A percentile compares a stretch with the other conserved stretches of the same genome.
Conservation (phyloP, 2,113 vertebrate genomes). For the Oryzias celebensis region DNA sequence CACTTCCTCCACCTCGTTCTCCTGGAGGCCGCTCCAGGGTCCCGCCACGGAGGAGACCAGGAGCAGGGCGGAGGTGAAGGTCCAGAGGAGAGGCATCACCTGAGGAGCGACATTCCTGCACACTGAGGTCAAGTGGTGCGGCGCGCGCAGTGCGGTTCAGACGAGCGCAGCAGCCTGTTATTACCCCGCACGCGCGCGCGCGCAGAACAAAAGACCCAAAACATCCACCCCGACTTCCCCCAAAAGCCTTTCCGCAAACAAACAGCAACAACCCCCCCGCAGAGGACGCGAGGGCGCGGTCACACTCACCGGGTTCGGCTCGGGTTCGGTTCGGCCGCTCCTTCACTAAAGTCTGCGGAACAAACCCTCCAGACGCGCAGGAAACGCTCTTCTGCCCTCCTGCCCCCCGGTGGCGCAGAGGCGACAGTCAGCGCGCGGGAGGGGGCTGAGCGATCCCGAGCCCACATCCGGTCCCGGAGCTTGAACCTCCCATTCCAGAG, state of each 20-base stretch:
- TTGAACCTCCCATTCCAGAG: slow-evolving; percentile 68
- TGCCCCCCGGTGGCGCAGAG: slow-evolving; percentile 18
- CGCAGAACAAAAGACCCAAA: slow-evolving; percentile 44
- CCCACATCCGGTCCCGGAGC: slow-evolving; percentile 72
- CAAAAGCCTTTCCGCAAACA: too few relatives aligned
- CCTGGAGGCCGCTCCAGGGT: slow-evolving; percentile 35
- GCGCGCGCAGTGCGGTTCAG: background rate
- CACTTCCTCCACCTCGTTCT: slow-evolving; percentile 55
- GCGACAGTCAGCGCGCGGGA: background rate
- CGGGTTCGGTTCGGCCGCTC: too few relatives aligned
- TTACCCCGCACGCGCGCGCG: slow-evolving; percentile 49
- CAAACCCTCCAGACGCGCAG: too few relatives aligned
- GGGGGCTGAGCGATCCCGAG: slow-evolving; percentile 32
- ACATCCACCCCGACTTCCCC: too few relatives aligned
- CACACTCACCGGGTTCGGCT: too few relatives aligned
- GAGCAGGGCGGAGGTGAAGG: slow-evolving; percentile 55
- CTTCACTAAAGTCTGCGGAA: too few relatives aligned
- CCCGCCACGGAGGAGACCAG: slow-evolving; percentile 32
- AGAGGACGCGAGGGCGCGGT: too few relatives aligned
- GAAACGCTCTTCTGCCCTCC: background rate
- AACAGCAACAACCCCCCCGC: too few relatives aligned
- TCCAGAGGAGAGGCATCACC: slow-evolving; percentile 49
- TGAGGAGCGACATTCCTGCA: slow-evolving; percentile 23
- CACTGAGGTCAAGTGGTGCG: too few relatives aligned
- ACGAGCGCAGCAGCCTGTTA: slow-evolving; percentile 37